These are phyloP conservation scores for Drosophila lini DNA, from an alignment of 1,140 invertebrate genomes.

Conservation along the genomic window DNA sequence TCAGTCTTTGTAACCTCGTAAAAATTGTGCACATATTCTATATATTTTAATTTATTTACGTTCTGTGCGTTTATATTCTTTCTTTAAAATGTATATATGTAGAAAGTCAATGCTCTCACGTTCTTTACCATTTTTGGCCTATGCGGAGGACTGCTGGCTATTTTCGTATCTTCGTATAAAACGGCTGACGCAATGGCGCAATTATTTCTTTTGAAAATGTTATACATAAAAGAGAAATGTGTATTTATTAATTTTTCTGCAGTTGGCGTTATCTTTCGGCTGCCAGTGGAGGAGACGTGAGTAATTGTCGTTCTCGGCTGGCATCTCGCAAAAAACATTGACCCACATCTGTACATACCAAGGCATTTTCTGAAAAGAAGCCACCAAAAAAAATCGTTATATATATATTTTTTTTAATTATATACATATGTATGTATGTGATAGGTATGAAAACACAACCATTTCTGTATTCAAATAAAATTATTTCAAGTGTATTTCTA, in stretches of 20 bases:
- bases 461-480: neutral
- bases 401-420: neutral
- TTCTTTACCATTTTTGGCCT: conserved; percentile 40
- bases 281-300: conserved; percentile 25
- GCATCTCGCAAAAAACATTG: conserved; percentile 53
- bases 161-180: conserved; percentile 51
- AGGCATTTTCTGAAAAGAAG: conserved; percentile 35
- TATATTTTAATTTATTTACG: neutral
- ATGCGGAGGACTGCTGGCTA: conserved; percentile 35
- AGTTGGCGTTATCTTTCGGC: conserved; percentile 11
- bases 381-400: conserved; percentile 3
- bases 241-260: conserved; percentile 30
- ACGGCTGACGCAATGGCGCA: conserved; percentile 60
- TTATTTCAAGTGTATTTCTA: too few species aligned
- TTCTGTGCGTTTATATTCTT: conserved; percentile 19
- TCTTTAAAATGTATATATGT: conserved; percentile 42
- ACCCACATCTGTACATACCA: conserved; percentile 41
- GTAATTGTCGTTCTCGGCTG: conserved; percentile 41
- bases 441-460: neutral
- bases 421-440: neutral
- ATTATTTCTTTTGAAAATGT: conserved; percentile 55
- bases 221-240: conserved; percentile 23
- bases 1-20: conserved; percentile 1
- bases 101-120: conserved; percentile 18
- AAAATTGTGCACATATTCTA: neutral